A percentile compares a stretch with the other conserved stretches of the same genome.
These are phyloP conservation scores for Sarcophilus harrisii DNA, from an alignment of 2,797 vertebrate species.

Conservation along the genomic window DNA sequence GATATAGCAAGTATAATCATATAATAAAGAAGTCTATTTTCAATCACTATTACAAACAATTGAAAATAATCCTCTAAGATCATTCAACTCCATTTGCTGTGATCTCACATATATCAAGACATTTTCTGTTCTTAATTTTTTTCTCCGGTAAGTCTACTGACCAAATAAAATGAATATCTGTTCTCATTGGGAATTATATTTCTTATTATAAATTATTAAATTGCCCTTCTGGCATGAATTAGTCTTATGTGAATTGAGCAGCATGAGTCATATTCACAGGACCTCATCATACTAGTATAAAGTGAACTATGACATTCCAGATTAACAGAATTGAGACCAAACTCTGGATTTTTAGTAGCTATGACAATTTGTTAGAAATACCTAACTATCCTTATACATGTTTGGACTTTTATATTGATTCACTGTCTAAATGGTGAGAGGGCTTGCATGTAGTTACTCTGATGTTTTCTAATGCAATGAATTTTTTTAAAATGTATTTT, in stretches of 20 bases:
- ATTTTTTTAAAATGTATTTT: background rate
- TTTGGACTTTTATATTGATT: background rate
- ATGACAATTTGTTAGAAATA: background rate
- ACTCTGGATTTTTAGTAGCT: background rate
- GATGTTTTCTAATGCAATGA: background rate
- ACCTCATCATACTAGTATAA: background rate
- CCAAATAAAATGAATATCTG: background rate
- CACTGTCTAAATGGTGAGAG: background rate
- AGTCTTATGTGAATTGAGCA: background rate
- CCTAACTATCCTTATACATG: background rate
- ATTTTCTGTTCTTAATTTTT: background rate
- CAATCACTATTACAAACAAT: background rate
- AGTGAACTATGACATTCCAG: background rate
- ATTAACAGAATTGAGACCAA: background rate
- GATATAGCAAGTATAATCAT: background rate
- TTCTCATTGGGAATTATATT: background rate
- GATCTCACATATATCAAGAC: background rate
- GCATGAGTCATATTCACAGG: background rate
- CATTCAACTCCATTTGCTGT: background rate
- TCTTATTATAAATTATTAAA: background rate
- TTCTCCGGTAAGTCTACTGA: background rate
- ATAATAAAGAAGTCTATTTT: background rate
- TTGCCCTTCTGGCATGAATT: background rate
- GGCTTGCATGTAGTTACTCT: background rate
- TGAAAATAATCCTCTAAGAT: background rate